Evolutionary conservation across 2,888 invertebrate genomes (phyloP), one percentile per base, ranked within the genome.

Genomic region (Falcaria lacertinaria): DNA sequence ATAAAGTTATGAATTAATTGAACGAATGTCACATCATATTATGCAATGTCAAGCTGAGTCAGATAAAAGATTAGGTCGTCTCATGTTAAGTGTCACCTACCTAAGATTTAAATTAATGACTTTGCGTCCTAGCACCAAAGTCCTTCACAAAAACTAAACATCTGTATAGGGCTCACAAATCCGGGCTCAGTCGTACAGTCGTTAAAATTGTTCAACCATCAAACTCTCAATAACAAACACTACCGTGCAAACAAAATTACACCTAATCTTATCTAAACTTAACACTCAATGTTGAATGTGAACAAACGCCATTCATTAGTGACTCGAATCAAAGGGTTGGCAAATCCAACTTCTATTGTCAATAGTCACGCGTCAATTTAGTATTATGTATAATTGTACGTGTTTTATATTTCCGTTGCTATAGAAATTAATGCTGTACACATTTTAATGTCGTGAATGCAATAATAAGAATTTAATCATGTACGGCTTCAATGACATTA

Each of bases 151-250:
- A 62, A 67, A 37, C 49, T 54, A 44, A 64, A 64, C 71, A 70
- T 70, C 64, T 70, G 72, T 65, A 57, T 54, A 15, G 22, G 43
- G 59, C 47, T 55, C 48, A 77, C 77, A 78, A 80, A 76, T 65
- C 72, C 60, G 51, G 64, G n/a, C n/a, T n/a, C n/a, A n/a, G n/a
- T n/a, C n/a, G n/a, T 69, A 73, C 74, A 76, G 81, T 80, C 80
- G 78, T 85, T 82, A 86, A 86, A 86, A 84, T 84, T 81, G 78
- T 80, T 79, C 86, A 81, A 83, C 84, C 83, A 82, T 84, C 82
- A 80, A 75, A 80, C 69, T 60, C 70, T 73, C 73, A 74, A 77
- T 80, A 81, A 76, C 81, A 80, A 60, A 50, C 28, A 32, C 36
- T 41, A n/a, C 14, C 3, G 1, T 6, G 7, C 45, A 52, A 39